A percentile compares a stretch with the other conserved stretches of the same genome.
phyloP scores from a whole-genome alignment of 2,888 invertebrate genomes.

The Chymomyza procnemis region DNA sequence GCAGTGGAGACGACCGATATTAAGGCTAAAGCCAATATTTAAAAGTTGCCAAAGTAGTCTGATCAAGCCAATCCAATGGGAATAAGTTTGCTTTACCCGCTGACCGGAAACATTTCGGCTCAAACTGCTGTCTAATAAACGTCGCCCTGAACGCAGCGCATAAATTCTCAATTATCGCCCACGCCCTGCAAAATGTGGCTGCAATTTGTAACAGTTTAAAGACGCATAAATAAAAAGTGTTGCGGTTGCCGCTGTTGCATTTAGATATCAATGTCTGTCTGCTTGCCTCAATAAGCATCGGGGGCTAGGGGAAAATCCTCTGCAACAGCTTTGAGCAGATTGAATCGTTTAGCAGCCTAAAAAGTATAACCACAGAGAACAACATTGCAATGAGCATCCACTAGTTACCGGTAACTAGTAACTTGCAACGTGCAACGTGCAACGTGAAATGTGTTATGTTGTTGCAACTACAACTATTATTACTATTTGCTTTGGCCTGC shows the following conservation, averaged over 20 bases:
- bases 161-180: slow-evolving; percentile 71
- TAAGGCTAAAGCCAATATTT: slow-evolving; percentile 43
- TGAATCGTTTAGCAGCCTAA: slow-evolving; percentile 62
- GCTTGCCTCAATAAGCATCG: neutral
- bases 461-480: slow-evolving; percentile 44
- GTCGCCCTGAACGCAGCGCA: slow-evolving; percentile 60
- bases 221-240: slow-evolving; percentile 49
- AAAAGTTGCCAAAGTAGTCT: neutral
- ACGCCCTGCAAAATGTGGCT: slow-evolving; percentile 50
- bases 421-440: slow-evolving; percentile 16
- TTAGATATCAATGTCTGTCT: slow-evolving; percentile 53
- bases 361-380: slow-evolving; percentile 33
- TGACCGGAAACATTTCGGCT: neutral
- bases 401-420: too few relatives aligned
- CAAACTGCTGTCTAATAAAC: slow-evolving; percentile 60
- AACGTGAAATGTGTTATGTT: slow-evolving; percentile 27
- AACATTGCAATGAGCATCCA: slow-evolving; percentile 11
- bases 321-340: slow-evolving; percentile 34
- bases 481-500: slow-evolving; percentile 60
- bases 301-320: neutral
- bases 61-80: neutral
- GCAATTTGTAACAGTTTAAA: slow-evolving; percentile 56
- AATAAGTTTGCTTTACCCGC: neutral
- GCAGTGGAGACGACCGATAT: slow-evolving; percentile 33
- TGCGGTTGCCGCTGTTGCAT: slow-evolving; percentile 37